Percentiles rank a stretch among this genome's conserved stretches.
phyloP scores from a whole-genome alignment of 2,888 invertebrate genomes.

The Oligia latruncula region DNA sequence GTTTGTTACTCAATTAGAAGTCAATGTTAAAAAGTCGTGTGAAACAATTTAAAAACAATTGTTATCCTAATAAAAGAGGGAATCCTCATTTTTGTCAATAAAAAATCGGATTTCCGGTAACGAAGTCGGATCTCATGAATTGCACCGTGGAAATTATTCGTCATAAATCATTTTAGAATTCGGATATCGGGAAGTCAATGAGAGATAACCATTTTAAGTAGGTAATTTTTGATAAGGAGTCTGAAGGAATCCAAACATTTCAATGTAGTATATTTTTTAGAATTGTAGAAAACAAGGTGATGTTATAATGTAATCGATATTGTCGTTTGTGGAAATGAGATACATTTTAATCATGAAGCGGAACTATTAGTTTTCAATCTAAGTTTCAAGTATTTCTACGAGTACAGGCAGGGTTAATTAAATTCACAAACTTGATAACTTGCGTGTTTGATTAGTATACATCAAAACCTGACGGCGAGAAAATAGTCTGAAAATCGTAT shows the following conservation, averaged over 20 bases:
- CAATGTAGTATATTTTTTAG: not conserved
- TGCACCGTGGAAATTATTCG: slow-evolving; percentile 63
- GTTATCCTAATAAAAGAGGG: not conserved
- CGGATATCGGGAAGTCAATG: slow-evolving; percentile 20
- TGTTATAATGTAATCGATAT: not conserved
- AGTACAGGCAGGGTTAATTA: slow-evolving; percentile 11
- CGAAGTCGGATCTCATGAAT: slow-evolving; percentile 47
- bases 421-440: slow-evolving; percentile 27
- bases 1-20: not conserved
- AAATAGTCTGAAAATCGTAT: slow-evolving; percentile 73
- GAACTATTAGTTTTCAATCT: not conserved
- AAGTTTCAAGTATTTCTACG: not conserved
- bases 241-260: not conserved
- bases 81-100: slow-evolving; percentile 5
- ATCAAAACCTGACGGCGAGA: slow-evolving; percentile 41
- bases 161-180: slow-evolving; percentile 65
- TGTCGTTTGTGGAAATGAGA: not conserved
- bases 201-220: slow-evolving; percentile 5
- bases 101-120: slow-evolving; percentile 31
- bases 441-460: slow-evolving; percentile 56
- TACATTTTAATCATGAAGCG: not conserved
- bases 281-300: not conserved
- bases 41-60: no score
- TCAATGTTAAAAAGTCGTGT: not conserved
- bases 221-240: not conserved